Percentiles rank a stretch among this genome's conserved stretches.
These are phyloP conservation scores for Helicolenus hilgendorfi DNA, from an alignment of 2,797 vertebrate genomes.

Conservation along the genomic window DNA sequence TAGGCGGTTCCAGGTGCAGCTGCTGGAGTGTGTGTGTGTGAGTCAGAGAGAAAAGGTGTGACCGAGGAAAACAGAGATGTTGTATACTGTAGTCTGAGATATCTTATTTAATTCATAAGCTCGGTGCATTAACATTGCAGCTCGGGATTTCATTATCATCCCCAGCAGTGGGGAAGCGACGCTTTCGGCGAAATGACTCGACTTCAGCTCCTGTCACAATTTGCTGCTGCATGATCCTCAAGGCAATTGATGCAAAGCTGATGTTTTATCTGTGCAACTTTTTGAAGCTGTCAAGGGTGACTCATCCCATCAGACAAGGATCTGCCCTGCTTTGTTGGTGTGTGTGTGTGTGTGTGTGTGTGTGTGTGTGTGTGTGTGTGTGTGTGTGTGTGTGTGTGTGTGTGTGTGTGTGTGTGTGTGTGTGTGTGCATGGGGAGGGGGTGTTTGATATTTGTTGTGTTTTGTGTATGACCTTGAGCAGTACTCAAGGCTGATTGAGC, in stretches of 20 bases:
- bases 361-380: background rate
- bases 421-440: background rate
- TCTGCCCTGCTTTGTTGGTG: background rate
- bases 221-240: slow-evolving; percentile 30
- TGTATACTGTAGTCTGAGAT: background rate
- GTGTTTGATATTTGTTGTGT: slow-evolving; percentile 52
- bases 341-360: background rate
- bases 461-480: slow-evolving; percentile 74
- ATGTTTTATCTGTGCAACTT: slow-evolving; percentile 54
- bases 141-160: slow-evolving; percentile 12
- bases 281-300: slow-evolving; percentile 41
- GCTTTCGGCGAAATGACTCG: slow-evolving; percentile 6
- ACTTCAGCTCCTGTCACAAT: slow-evolving; percentile 34
- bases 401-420: background rate
- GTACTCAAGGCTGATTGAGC: slow-evolving; percentile 66
- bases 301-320: slow-evolving; percentile 51
- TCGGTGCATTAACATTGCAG: slow-evolving; percentile 18
- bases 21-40: background rate
- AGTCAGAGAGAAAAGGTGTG: background rate
- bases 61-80: background rate
- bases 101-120: slow-evolving; percentile 34
- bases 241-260: slow-evolving; percentile 38
- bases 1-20: slow-evolving; percentile 21
- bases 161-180: background rate
- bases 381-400: background rate